Evolutionary conservation across 1,140 invertebrate species (phyloP).

Genomic region (Maconellicoccus hirsutus): DNA sequence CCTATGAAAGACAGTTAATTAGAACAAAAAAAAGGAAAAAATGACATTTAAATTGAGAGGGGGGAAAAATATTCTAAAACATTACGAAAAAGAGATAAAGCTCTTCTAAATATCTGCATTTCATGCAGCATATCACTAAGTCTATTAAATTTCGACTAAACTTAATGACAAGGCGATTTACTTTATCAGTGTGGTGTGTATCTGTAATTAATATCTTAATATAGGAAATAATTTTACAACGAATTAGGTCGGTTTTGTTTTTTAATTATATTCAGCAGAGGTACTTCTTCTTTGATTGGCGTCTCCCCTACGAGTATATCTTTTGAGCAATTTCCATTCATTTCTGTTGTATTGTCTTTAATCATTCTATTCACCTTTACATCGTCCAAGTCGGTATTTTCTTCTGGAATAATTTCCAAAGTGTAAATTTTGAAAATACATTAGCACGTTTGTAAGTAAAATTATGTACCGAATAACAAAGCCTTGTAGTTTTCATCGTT

Average conservation of each 20-base stretch:
- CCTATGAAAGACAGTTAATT: background rate
- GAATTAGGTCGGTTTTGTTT: conserved; percentile 17
- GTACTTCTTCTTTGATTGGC: background rate
- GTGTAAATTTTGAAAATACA: background rate
- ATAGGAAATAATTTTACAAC: background rate
- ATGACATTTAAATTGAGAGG: background rate
- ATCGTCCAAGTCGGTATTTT: background rate
- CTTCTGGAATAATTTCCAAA: conserved; percentile 4
- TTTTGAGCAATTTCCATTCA: conserved; percentile 12
- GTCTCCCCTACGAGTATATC: background rate
- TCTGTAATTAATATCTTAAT: background rate
- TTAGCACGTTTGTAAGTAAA: background rate
- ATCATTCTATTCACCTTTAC: background rate
- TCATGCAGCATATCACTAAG: background rate
- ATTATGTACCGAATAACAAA: background rate
- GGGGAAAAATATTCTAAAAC: too few relatives aligned
- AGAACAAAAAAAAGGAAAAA: background rate
- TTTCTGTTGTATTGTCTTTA: background rate
- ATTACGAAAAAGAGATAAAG: background rate
- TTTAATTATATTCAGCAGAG: conserved; percentile 13
- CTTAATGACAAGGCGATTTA: background rate
- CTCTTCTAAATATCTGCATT: background rate
- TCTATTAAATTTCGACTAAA: background rate
- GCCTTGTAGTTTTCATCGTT: conserved; percentile 1
- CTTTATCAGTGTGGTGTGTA: background rate